Conservation (phyloP, 2,797 vertebrate genomes). For the Holocentrus rufus region DNA sequence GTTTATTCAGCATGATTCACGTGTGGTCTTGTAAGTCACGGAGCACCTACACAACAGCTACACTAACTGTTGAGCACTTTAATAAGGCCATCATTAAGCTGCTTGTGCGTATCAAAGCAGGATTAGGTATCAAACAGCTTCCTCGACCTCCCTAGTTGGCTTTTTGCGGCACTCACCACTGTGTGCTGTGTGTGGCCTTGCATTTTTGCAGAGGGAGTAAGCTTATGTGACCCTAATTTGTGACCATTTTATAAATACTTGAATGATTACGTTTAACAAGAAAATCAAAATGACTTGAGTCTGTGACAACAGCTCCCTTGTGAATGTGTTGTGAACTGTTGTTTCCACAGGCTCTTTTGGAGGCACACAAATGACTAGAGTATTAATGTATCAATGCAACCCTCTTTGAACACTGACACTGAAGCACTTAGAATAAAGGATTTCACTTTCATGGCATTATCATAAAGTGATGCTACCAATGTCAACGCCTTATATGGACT, state of each 20-base stretch:
- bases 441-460: neutral
- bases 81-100: constrained; percentile 35
- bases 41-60: constrained; percentile 8
- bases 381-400: neutral
- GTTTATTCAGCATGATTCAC: constrained; percentile 7
- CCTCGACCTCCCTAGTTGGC: neutral
- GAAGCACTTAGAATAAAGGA: neutral
- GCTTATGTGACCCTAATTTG: neutral
- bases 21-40: constrained; percentile 50
- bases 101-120: constrained; percentile 15
- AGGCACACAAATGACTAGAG: neutral
- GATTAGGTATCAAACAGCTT: constrained; percentile 45
- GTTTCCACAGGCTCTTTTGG: constrained; percentile 22
- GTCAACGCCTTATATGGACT: neutral
- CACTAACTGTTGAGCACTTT: constrained; percentile 28
- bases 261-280: constrained; percentile 19
- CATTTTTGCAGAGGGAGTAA: neutral
- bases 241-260: constrained; percentile 22
- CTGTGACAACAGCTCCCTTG: constrained; percentile 26
- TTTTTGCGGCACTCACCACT: neutral
- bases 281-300: constrained; percentile 28
- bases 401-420: neutral
- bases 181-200: constrained; percentile 34
- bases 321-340: constrained; percentile 54
- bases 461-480: neutral